Conservation (phyloP, 2,113 vertebrate species). For the Tamias sibiricus region DNA sequence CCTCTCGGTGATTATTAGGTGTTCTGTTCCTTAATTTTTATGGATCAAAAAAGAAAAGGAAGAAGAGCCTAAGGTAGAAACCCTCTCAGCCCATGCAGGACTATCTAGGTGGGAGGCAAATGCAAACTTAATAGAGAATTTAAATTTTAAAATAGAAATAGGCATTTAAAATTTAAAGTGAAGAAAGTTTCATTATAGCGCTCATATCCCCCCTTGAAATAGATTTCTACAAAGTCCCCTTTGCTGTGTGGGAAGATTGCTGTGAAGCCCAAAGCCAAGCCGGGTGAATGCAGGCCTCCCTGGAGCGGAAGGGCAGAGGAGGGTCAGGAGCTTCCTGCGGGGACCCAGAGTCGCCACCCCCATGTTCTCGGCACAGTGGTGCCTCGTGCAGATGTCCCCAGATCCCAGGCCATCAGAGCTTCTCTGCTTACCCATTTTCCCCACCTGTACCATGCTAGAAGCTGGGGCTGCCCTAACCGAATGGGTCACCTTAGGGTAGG, state of each 20-base stretch:
- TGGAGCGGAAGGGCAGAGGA: not conserved
- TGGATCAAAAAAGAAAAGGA: not conserved
- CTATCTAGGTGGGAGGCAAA: not conserved
- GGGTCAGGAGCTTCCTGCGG: too few species aligned
- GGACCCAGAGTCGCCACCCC: too few species aligned
- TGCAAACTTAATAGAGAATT: constrained; percentile 53
- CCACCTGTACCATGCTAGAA: not conserved
- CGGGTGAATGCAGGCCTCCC: not conserved
- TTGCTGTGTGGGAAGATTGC: not conserved
- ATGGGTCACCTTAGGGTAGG: not conserved
- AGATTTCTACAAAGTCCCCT: not conserved
- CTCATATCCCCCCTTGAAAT: not conserved
- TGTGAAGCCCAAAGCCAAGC: not conserved
- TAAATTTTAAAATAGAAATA: constrained; percentile 71
- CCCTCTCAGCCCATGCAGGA: not conserved
- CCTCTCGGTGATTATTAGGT: not conserved
- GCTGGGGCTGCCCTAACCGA: not conserved
- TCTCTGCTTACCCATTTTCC: not conserved
- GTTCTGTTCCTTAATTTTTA: not conserved
- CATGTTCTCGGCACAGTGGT: not conserved
- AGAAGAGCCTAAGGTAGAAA: not conserved
- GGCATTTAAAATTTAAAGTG: constrained; percentile 59
- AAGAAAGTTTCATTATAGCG: not conserved
- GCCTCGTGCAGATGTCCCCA: not conserved
- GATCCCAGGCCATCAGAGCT: not conserved